Base-by-base conservation (phyloP, 64 coral and sea anemone species). In the Actinia equina region DNA sequence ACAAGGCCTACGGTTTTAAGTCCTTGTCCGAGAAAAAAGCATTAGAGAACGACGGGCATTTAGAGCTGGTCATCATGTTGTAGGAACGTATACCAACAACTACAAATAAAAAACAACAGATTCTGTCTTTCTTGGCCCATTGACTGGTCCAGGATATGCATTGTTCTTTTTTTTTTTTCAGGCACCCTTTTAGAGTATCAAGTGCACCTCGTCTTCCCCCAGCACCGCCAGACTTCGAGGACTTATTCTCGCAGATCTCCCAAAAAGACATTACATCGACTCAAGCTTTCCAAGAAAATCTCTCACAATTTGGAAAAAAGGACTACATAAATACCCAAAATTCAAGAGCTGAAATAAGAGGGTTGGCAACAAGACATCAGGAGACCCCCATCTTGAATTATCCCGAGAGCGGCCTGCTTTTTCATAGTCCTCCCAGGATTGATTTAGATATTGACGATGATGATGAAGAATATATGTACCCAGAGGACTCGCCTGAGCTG, bases 241-340 rank as follows among this genome's bases (percentile, higher is more conserved):
- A 88, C 37, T n/a, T 93, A 51, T 67, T 90, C 44, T 93, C 91
- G 41, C 94, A 96, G 77, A 80, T 83, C 2, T 90, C 91, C 22
- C 91, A 96, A 52, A 88, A 87, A 69, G 88, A 93, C 43, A 59
- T 90, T 26, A 45, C 85, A 25, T 93, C 71, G 8, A 93, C 94
- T 8, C 91, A 96, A 58, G 86, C 89, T 71, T 96, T 96, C 41
- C 85, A 69, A 19, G 74, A 64, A 60, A 96, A 96, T 45, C 85
- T 76, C 18, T 80, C 80, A 20, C 43, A 62, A 10, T 96, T 96
- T 89, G 25, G 55, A 58, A 20, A 87, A 44, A 23, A 46, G 3
- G 27, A 37, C 20, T 15, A 52, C 60, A 44, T 19, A n/a, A 59
- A 54, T 37, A 91, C 43, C 18, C 25, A n/a, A 41, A 74, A 41